A percentile compares a stretch with the other conserved stretches of the same genome.
Evolutionary conservation across 2,113 vertebrate species (phyloP).

Genomic region (Takifugu flavidus): DNA sequence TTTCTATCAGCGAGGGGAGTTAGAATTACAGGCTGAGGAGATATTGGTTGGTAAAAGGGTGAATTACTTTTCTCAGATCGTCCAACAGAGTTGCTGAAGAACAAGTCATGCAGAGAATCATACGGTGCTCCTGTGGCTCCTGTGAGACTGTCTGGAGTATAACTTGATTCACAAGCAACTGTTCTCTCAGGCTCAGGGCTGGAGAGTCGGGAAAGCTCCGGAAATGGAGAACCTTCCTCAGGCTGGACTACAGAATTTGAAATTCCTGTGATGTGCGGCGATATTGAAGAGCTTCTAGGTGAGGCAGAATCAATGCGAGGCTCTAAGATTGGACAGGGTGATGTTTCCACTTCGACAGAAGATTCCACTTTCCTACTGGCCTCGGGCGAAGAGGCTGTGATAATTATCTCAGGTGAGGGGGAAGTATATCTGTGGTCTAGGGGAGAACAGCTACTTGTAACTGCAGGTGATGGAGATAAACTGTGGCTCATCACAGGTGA

Average conservation of each 20-base stretch:
- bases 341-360: constrained; percentile 18
- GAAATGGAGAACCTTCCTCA: constrained; percentile 44
- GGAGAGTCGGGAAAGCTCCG: constrained; percentile 37
- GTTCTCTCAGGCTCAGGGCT: constrained; percentile 27
- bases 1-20: constrained; percentile 39
- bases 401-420: constrained; percentile 65
- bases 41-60: constrained; percentile 37
- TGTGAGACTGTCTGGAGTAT: constrained; percentile 14
- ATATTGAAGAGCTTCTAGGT: constrained; percentile 41
- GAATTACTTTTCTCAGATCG: constrained; percentile 31
- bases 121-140: constrained; percentile 23
- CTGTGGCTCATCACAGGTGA: constrained; percentile 41
- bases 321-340: constrained; percentile 23
- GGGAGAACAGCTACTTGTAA: constrained; percentile 23
- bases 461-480: constrained; percentile 52
- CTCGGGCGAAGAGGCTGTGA: constrained; percentile 61
- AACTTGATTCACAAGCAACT: constrained; percentile 22
- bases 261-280: constrained; percentile 58
- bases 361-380: constrained; percentile 17
- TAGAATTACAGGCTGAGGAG: constrained; percentile 30
- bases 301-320: constrained; percentile 10
- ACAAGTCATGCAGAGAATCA: constrained; percentile 21
- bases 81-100: constrained; percentile 8
- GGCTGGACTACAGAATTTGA: constrained; percentile 56
- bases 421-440: constrained; percentile 38